Conservation (phyloP, 2,113 vertebrate species). For the Labeo catla region DNA sequence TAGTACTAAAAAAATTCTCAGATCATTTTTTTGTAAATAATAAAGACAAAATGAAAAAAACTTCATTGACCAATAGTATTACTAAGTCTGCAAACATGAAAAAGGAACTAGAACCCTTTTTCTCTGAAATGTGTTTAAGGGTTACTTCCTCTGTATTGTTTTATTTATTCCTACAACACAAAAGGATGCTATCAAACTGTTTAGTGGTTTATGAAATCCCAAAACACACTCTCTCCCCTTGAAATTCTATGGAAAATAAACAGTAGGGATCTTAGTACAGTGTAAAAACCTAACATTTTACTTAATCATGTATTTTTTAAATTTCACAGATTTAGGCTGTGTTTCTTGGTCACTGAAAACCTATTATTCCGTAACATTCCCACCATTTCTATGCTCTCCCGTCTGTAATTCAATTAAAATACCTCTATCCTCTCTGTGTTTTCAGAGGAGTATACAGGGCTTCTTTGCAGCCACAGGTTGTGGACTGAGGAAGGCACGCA, state of each 20-base stretch:
- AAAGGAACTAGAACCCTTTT: not conserved
- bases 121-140: not conserved
- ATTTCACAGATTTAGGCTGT: conserved; percentile 13
- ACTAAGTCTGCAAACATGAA: not conserved
- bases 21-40: conserved; percentile 5
- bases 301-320: not conserved
- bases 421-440: conserved; percentile 31
- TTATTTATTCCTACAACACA: conserved; percentile 19
- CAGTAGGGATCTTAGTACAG: not conserved
- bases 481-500: conserved; percentile 88
- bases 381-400: conserved; percentile 31
- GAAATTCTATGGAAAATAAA: conserved; percentile 9
- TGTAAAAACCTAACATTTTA: not conserved
- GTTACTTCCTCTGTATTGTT: conserved; percentile 10
- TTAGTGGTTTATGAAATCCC: conserved; percentile 29
- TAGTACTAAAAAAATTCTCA: conserved; percentile 6
- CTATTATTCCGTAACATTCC: conserved; percentile 11
- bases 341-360: conserved; percentile 4
- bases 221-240: not conserved
- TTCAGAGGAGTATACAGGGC: conserved; percentile 85
- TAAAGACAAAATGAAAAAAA: not conserved
- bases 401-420: conserved; percentile 34
- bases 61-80: conserved; percentile 1
- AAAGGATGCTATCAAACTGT: not conserved
- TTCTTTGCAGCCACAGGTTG: conserved; percentile 77